Base-by-base conservation (phyloP, 2,888 invertebrate species). In the Stegophylla sp. region DNA sequence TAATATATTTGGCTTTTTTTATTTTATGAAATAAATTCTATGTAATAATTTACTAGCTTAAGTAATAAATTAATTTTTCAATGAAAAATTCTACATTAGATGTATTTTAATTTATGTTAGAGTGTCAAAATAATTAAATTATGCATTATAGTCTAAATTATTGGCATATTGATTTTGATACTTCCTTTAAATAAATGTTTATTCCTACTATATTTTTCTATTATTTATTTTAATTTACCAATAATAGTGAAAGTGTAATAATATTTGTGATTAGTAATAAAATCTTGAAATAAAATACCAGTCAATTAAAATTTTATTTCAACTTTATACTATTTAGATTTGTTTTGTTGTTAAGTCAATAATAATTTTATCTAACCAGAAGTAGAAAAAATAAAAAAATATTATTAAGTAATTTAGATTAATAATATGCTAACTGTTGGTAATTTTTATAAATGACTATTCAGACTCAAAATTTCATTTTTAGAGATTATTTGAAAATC, bases 221-320 rank as follows among this genome's bases (percentile, higher is more conserved):
- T 10, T 51, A 63, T 34, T 10, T 51, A 63, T 34, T 73, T 43
- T 12, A 59, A 28, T n/a, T n/a, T 69, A 51, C 48, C n/a, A 12
- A 34, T 48, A 1, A 5, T 28, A 3, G 20, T 48, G 4, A 3
- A n/a, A 7, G 10, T n/a, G n/a, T 74, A 63, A 74, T 74, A 71
- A 41, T 71, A 34, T 48, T 34, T 61, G 48, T 20, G 41, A 51
- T 74, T 34, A 51, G 17, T 75, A 51, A 63, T 66, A 10, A 20
- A 51, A 63, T 20, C 5, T 51, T 64, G 51, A 75, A 64, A 75
- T 75, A 41, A 64, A 75, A 64, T 51, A 41, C 20, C 63, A 48
- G 75, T 64, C 64, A 75, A 34, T 53, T 41, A 48, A 48, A 48
- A 17, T 63, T 48, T 61, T 74, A 74, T 73, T 73, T 73, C 72